Evolutionary conservation across 2,113 vertebrate species (phyloP).

Genomic region (Leucopternis melanops): DNA sequence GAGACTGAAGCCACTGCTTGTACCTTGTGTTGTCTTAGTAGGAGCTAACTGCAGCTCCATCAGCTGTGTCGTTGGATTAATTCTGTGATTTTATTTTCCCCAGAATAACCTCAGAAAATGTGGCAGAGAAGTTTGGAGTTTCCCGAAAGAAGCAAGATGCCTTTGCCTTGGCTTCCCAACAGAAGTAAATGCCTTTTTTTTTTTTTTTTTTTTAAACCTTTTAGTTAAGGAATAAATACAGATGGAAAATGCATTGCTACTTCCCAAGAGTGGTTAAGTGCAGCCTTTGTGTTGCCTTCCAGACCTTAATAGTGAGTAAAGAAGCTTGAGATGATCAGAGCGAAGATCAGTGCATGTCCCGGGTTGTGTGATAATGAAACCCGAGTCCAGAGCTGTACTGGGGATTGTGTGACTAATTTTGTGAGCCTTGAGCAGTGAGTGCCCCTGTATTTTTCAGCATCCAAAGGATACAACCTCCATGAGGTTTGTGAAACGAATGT

Average conservation of each 20-base stretch:
- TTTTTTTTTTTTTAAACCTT: not conserved
- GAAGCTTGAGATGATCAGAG: not conserved
- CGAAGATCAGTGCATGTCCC: fast-evolving
- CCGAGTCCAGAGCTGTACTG: not conserved
- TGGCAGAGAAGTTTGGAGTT: constrained; percentile 85
- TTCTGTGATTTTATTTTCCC: not conserved
- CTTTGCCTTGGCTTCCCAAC: constrained; percentile 86
- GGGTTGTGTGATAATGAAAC: not conserved
- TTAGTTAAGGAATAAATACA: not conserved
- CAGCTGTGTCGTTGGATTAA: not conserved
- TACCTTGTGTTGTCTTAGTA: not conserved
- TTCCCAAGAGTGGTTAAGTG: not conserved
- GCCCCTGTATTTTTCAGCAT: not conserved
- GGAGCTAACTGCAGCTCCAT: not conserved
- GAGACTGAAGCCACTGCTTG: not conserved
- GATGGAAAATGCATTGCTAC: fast-evolving
- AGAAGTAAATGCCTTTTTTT: constrained; percentile 72
- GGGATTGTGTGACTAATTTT: not conserved
- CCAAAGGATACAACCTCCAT: not conserved
- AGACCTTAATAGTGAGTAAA: not conserved
- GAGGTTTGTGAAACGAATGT: fast-evolving
- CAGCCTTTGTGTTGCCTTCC: not conserved
- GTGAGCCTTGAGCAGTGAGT: not conserved
- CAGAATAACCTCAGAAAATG: constrained; percentile 93
- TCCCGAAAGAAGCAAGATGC: constrained; percentile 80